Base-by-base conservation (phyloP, 2,113 vertebrate genomes). In the Cottus gobio region DNA sequence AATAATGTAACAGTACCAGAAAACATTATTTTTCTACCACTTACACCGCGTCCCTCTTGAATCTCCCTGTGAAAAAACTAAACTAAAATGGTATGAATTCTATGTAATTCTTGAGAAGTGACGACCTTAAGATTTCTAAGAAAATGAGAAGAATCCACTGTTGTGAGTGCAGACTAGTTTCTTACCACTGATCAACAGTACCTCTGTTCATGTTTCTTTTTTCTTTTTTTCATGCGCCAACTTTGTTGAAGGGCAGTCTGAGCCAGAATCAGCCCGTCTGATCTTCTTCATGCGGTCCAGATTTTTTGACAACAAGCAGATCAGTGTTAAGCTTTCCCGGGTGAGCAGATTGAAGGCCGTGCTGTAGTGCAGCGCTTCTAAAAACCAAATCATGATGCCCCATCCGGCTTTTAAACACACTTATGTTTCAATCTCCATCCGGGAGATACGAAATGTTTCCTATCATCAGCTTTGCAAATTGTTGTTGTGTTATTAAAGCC, bases 11-110 rank as follows among this genome's bases (percentile, higher is more conserved):
- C 58, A 18, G 70, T 84, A 87, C 77, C 61, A 71, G 60, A 85
- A 44, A 12, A 84, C 34, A 62, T 79, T 92, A 90, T 93, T 92
- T 92, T 94, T 92, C 85, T 92, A 93, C 56, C 65, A 36, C 44
- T 61, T 8, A 39, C 31, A 42, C 20, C 60, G 11, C 20, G 39
- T 37, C 52, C 68, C 61, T 58, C 58, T 34, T 5, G 36, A 61
- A 16, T 62, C 22, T 60, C 60, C 54, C 26, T 69, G 34, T 57
- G 20, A 58, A 84, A 67, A 24, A 63, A 30, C n/a, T n/a, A n/a
- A n/a, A n/a, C n/a, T n/a, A 52, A 30, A 31, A 37, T 28, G n/a
- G n/a, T 88, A 75, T 87, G 80, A 90, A 73, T 77, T 90, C 74
- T 87, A 18, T 86, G 82, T 62, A 65, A 81, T 81, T 80, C 58